Conservation (phyloP, 2,113 vertebrate species). For the Verasper variegatus region DNA sequence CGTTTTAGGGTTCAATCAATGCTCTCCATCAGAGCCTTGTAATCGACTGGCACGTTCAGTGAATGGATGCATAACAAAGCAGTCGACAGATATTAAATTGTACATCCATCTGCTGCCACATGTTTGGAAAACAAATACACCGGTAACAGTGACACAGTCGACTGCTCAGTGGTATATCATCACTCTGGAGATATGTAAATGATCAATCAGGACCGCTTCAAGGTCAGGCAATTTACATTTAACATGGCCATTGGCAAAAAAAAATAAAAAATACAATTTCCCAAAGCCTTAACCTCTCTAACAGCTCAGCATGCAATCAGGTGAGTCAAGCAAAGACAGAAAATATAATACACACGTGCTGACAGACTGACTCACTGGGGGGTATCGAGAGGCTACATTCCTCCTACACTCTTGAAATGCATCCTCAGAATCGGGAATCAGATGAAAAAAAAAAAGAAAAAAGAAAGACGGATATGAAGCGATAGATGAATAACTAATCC, state of each 20-base stretch:
- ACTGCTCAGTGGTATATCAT: constrained; percentile 33
- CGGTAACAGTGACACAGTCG: constrained; percentile 21
- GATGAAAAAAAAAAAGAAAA: constrained; percentile 49
- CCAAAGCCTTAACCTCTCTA: constrained; percentile 31
- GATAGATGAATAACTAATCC: constrained; percentile 70
- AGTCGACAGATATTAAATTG: constrained; percentile 13
- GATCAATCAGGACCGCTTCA: constrained; percentile 54
- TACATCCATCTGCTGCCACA: constrained; percentile 28
- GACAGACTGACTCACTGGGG: constrained; percentile 44
- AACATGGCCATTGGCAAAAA: constrained; percentile 56
- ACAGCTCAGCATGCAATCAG: constrained; percentile 41
- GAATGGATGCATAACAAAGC: constrained; percentile 44
- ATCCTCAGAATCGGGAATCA: constrained; percentile 49
- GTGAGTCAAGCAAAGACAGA: constrained; percentile 24
- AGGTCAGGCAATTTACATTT: constrained; percentile 48
- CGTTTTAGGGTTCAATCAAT: not conserved
- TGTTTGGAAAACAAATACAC: constrained; percentile 37
- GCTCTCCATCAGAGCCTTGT: not conserved
- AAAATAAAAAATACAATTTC: constrained; percentile 69
- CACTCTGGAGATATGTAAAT: constrained; percentile 58
- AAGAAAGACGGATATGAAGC: constrained; percentile 69
- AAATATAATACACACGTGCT: constrained; percentile 7
- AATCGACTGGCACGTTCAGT: not conserved
- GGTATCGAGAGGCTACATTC: constrained; percentile 53
- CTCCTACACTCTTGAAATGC: constrained; percentile 51